A percentile compares a stretch with the other conserved stretches of the same genome.
These are phyloP conservation scores for Mystacides longicornis DNA, from an alignment of 2,888 invertebrate genomes.

Conservation along the genomic window DNA sequence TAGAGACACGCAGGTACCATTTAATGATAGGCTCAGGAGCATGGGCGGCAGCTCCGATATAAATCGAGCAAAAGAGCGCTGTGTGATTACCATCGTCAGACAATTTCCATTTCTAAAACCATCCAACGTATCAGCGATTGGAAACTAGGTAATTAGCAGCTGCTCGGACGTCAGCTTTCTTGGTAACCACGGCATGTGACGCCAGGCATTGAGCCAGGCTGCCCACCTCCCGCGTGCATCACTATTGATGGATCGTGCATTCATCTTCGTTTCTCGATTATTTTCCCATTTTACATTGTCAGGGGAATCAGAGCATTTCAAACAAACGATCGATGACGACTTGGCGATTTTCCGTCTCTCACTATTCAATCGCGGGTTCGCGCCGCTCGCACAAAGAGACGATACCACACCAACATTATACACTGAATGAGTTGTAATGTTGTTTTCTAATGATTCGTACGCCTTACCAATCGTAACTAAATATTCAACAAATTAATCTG, in stretches of 20 bases:
- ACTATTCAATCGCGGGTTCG: no score
- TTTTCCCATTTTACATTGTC: slow-evolving; percentile 17
- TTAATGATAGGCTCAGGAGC: no score
- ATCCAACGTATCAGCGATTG: slow-evolving; percentile 10
- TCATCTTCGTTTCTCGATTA: slow-evolving; percentile 5
- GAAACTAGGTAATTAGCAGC: slow-evolving; percentile 11
- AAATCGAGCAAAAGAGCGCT: no score
- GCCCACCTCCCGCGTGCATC: slow-evolving; percentile 5
- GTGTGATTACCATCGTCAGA: neutral
- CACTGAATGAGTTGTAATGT: no score
- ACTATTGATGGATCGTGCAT: slow-evolving; percentile 14
- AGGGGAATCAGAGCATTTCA: slow-evolving; percentile 24
- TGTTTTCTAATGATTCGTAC: no score
- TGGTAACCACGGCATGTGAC: slow-evolving; percentile 9
- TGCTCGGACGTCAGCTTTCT: slow-evolving; percentile 16
- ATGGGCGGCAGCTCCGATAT: no score
- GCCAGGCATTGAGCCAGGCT: neutral
- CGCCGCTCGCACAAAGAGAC: no score
- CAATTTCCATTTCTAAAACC: slow-evolving; percentile 12
- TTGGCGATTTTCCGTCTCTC: no score
- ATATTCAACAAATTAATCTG: no score
- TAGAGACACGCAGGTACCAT: no score
- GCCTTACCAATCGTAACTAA: no score
- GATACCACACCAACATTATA: no score
- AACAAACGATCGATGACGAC: slow-evolving; percentile 23